Conservation (phyloP, 2,888 invertebrate species). For the Anthrax anthrax region DNA sequence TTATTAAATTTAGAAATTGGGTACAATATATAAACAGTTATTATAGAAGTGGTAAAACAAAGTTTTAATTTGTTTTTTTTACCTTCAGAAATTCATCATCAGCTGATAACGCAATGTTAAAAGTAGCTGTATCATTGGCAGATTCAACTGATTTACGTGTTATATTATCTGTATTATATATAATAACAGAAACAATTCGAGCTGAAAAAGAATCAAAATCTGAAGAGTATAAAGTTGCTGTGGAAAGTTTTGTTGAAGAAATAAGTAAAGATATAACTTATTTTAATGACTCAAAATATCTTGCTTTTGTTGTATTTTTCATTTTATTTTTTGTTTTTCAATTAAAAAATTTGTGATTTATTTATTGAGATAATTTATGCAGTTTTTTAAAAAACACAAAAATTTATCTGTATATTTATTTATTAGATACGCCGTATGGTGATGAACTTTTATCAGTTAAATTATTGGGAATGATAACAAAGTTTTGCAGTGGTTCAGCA, state of each 20-base stretch:
- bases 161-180: slow-evolving; percentile 84
- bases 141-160: slow-evolving; percentile 88
- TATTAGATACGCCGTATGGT: slow-evolving; percentile 35
- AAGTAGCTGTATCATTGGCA: slow-evolving; percentile 66
- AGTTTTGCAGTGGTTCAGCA: slow-evolving; percentile 87
- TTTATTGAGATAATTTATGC: too few relatives aligned
- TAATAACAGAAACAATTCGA: slow-evolving; percentile 88
- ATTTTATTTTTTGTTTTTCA: too few relatives aligned
- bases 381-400: too few relatives aligned
- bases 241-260: slow-evolving; percentile 44
- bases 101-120: slow-evolving; percentile 55
- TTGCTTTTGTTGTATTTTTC: too few relatives aligned
- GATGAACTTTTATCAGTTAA: slow-evolving; percentile 81
- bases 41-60: neutral
- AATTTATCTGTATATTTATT: neutral
- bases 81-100: slow-evolving; percentile 45
- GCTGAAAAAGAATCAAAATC: slow-evolving; percentile 40
- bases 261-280: slow-evolving; percentile 37
- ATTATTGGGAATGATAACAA: slow-evolving; percentile 88
- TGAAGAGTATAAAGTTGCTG: slow-evolving; percentile 35
- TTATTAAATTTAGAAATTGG: slow-evolving; percentile 91
- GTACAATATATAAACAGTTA: slow-evolving; percentile 32
- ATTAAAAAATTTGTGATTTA: too few relatives aligned
- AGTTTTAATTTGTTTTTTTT: neutral
- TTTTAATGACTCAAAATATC: neutral